phyloP scores from a whole-genome alignment of 2,113 vertebrate species.

The Tenebrosternarchus preto region DNA sequence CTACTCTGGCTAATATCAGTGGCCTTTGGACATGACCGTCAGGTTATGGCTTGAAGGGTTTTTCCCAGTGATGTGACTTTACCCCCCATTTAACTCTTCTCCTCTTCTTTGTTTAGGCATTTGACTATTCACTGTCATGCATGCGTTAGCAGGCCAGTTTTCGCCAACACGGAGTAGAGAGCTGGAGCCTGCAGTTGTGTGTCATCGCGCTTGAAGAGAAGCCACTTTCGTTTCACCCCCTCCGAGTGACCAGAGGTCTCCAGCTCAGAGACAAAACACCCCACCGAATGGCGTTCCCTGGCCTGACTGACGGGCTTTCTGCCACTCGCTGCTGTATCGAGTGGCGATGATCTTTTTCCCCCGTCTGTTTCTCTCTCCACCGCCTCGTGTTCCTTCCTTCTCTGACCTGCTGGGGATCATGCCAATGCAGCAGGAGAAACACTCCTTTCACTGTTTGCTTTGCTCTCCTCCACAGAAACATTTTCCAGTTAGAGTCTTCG shows the following conservation, averaged over 20 bases:
- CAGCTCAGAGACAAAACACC: slow-evolving; percentile 15
- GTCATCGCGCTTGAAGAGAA: slow-evolving; percentile 48
- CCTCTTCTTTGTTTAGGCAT: too few relatives aligned
- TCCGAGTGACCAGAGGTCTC: slow-evolving; percentile 17
- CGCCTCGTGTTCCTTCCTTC: background rate
- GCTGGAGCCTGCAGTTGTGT: slow-evolving; percentile 47
- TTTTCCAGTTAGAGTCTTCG: background rate
- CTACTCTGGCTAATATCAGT: background rate
- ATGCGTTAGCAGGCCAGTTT: slow-evolving; percentile 29
- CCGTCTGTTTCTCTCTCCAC: background rate
- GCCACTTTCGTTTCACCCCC: slow-evolving; percentile 40
- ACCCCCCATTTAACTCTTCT: too few relatives aligned
- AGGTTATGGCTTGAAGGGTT: too few relatives aligned
- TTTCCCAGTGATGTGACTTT: too few relatives aligned
- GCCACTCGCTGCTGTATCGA: slow-evolving; percentile 25
- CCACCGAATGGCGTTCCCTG: slow-evolving; percentile 13
- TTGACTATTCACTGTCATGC: too few relatives aligned
- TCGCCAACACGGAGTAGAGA: slow-evolving; percentile 50
- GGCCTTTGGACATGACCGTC: background rate
- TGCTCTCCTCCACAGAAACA: background rate
- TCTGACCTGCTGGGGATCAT: background rate
- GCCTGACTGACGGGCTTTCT: slow-evolving; percentile 25
- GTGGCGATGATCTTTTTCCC: slow-evolving; percentile 14
- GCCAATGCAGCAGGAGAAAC: background rate
- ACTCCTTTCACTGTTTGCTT: too few relatives aligned